These are phyloP conservation scores for Morpho achilles DNA, from an alignment of 2,888 invertebrate species.

Conservation along the genomic window DNA sequence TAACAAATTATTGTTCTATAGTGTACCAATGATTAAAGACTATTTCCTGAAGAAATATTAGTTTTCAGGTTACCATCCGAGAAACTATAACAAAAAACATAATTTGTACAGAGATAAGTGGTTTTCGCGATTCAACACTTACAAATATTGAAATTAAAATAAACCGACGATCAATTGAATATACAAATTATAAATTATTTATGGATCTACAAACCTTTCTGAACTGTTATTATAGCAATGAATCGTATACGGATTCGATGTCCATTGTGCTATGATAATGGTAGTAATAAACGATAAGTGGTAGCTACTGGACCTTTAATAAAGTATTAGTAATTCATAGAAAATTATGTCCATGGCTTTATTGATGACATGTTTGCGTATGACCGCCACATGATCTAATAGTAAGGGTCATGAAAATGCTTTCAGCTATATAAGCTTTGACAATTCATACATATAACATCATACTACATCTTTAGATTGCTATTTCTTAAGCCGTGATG, in stretches of 20 bases:
- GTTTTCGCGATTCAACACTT: neutral
- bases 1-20: too few species aligned
- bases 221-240: slow-evolving; percentile 20
- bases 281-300: slow-evolving; percentile 30
- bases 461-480: too few species aligned
- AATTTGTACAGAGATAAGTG: too few species aligned
- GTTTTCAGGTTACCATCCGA: too few species aligned
- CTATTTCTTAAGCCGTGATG: too few species aligned
- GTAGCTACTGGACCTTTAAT: slow-evolving; percentile 25
- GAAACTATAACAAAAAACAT: too few species aligned
- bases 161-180: slow-evolving; percentile 9
- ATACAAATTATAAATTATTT: slow-evolving; percentile 11
- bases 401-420: too few species aligned
- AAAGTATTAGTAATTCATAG: slow-evolving; percentile 9
- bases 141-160: slow-evolving; percentile 13
- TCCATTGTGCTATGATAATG: slow-evolving; percentile 31
- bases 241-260: slow-evolving; percentile 19
- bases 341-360: neutral
- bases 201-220: slow-evolving; percentile 14
- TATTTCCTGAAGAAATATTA: too few species aligned
- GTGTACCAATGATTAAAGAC: too few species aligned
- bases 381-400: neutral
- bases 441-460: too few species aligned
- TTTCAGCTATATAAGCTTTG: too few species aligned
- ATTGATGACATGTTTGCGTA: neutral